Conservation (phyloP, 2,888 invertebrate species). For the Flexamia atlantica region DNA sequence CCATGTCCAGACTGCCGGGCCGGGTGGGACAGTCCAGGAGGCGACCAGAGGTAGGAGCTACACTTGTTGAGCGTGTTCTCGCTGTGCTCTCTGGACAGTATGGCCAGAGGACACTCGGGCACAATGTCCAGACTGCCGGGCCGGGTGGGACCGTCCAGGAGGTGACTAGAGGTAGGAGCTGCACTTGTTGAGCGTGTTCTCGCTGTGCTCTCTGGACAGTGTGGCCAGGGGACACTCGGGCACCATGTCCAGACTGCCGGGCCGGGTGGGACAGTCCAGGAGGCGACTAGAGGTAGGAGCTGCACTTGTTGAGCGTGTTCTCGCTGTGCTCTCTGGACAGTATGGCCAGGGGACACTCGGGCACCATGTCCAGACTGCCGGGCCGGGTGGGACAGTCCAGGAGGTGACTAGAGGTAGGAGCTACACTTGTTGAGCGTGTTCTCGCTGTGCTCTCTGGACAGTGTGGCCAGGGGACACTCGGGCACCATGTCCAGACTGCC, state of each 20-base stretch:
- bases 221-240: constrained; percentile 65
- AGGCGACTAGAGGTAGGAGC: too few species aligned
- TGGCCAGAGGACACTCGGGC: constrained; percentile 52
- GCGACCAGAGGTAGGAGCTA: too few species aligned
- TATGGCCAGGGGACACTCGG: constrained; percentile 52
- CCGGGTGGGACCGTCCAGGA: constrained; percentile 72
- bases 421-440: constrained; percentile 71
- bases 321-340: constrained; percentile 48
- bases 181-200: constrained; percentile 69
- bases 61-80: constrained; percentile 39
- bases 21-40: constrained; percentile 71
- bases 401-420: constrained; percentile 75
- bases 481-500: constrained; percentile 73
- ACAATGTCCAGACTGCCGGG: constrained; percentile 59
- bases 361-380: constrained; percentile 56
- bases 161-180: constrained; percentile 75
- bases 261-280: constrained; percentile 72
- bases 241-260: constrained; percentile 74
- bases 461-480: constrained; percentile 66
- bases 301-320: constrained; percentile 33
- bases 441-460: constrained; percentile 68
- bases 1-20: constrained; percentile 75
- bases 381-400: constrained; percentile 70
- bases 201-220: constrained; percentile 68
- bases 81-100: constrained; percentile 45